Evolutionary conservation across 2,113 vertebrate species (phyloP).

Genomic region (Chiloscyllium plagiosum): DNA sequence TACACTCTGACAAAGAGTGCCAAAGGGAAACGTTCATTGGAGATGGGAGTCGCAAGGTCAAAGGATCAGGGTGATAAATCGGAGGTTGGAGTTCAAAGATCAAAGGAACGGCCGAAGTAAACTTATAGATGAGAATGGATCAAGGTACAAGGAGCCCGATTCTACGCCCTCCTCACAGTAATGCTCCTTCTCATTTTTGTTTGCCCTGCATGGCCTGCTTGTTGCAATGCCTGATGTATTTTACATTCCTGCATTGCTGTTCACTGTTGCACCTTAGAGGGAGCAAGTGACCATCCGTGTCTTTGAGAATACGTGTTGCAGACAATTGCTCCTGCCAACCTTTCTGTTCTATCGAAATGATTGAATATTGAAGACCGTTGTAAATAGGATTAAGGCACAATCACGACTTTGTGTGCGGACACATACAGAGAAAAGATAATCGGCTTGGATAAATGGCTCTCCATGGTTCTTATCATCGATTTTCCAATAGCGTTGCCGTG

Average conservation of each 20-base stretch:
- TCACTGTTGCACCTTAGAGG: not conserved
- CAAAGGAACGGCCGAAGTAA: not conserved
- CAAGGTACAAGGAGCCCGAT: too few relatives aligned
- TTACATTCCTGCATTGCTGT: not conserved
- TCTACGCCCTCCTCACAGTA: too few relatives aligned
- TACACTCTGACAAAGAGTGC: not conserved
- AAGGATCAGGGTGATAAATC: not conserved
- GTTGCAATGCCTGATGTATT: not conserved
- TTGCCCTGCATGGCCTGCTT: too few relatives aligned
- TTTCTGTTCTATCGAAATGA: not conserved
- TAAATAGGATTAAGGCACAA: not conserved
- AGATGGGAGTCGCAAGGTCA: not conserved
- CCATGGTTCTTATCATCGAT: not conserved
- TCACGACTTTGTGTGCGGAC: not conserved
- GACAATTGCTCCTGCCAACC: not conserved
- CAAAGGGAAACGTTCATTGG: not conserved
- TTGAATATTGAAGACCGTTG: not conserved
- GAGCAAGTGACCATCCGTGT: too few relatives aligned
- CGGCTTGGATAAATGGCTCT: not conserved
- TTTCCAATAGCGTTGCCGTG: not conserved
- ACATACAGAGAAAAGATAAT: not conserved
- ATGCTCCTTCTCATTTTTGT: too few relatives aligned
- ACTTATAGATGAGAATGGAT: not conserved
- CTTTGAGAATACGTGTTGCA: not conserved
- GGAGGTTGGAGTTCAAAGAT: not conserved